These are phyloP conservation scores for Nematopogon swammerdamellus DNA, from an alignment of 2,888 invertebrate genomes.

Conservation along the genomic window DNA sequence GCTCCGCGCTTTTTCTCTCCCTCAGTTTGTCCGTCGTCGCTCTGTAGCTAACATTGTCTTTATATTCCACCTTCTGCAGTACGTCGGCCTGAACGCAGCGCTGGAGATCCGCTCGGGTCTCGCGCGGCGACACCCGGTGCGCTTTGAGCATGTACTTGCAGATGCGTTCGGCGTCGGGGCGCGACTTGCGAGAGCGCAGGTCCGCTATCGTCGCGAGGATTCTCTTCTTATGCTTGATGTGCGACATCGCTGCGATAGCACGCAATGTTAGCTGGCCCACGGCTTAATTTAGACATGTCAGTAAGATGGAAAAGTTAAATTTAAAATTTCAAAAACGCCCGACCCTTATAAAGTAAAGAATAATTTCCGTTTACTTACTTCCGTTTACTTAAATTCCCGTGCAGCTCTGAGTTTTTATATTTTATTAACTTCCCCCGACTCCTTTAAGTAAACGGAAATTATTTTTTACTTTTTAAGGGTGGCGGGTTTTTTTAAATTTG, in stretches of 20 bases:
- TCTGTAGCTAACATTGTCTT: constrained; percentile 81
- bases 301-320: too few species aligned
- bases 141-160: constrained; percentile 76
- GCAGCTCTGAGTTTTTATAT: too few species aligned
- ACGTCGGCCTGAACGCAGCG: constrained; percentile 71
- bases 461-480: too few species aligned
- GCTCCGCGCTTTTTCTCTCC: constrained; percentile 16
- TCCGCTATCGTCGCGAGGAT: constrained; percentile 85
- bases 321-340: too few species aligned
- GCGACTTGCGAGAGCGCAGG: constrained; percentile 76
- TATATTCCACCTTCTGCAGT: constrained; percentile 81
- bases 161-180: constrained; percentile 80
- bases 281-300: too few species aligned
- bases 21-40: constrained; percentile 76
- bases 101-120: constrained; percentile 69
- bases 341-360: too few species aligned
- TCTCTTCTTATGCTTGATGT: constrained; percentile 67
- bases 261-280: too few species aligned
- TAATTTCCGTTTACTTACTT: too few species aligned
- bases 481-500: too few species aligned
- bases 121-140: constrained; percentile 66
- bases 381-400: too few species aligned
- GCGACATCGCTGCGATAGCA: constrained; percentile 43
- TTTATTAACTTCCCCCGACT: too few species aligned
- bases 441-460: too few species aligned